phyloP scores from a whole-genome alignment of 2,888 invertebrate species.

The Leptinotarsa peninsularis region DNA sequence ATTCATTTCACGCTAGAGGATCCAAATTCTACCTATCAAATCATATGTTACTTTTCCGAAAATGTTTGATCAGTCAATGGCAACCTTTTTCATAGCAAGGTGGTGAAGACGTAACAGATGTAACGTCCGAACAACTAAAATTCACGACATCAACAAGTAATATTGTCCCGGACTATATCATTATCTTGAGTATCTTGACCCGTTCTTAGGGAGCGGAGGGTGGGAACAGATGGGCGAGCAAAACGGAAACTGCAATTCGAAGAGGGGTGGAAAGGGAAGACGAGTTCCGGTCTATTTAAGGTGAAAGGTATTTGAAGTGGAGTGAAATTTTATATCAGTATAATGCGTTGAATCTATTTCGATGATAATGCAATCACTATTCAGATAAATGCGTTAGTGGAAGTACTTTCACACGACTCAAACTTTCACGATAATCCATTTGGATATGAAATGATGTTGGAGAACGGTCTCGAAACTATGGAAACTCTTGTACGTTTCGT shows the following conservation, averaged over 20 bases:
- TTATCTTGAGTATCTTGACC: constrained; percentile 21
- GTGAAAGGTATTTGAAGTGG: constrained; percentile 14
- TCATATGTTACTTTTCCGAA: neutral
- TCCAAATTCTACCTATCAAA: no score
- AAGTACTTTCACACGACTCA: neutral
- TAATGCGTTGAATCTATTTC: constrained; percentile 1
- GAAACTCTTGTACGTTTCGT: no score
- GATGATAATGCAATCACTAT: neutral
- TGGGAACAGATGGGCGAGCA: constrained; percentile 23
- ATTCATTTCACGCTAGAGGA: no score
- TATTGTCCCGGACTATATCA: constrained; percentile 8
- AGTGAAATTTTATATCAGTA: constrained; percentile 18
- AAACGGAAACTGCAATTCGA: constrained; percentile 27
- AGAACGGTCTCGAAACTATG: no score
- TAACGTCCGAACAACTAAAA: constrained; percentile 1
- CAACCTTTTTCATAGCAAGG: neutral
- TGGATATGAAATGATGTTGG: no score
- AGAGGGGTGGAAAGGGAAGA: constrained; percentile 22
- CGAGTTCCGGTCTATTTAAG: constrained; percentile 28
- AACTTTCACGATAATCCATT: no score
- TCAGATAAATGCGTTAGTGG: neutral
- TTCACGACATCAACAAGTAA: neutral
- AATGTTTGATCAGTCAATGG: neutral
- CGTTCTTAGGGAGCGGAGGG: constrained; percentile 15
- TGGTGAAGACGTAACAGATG: constrained; percentile 14